Base-by-base conservation (phyloP, 2,113 vertebrate genomes). In the Gymnogyps californianus region DNA sequence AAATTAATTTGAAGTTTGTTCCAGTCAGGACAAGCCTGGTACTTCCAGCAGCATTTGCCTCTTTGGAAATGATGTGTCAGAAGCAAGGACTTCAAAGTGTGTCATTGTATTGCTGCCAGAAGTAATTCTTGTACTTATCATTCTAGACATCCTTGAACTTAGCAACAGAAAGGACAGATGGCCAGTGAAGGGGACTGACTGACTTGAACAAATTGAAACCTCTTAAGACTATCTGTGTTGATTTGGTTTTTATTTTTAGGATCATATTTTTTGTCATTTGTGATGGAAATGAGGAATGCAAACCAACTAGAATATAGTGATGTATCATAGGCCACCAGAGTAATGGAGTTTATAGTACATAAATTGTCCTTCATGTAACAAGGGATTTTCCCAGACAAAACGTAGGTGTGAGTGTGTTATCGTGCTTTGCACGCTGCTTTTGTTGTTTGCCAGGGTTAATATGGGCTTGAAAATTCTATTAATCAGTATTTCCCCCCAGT, bases 361-460 rank as follows among this genome's bases (percentile, higher is more conserved):
- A 86, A 87, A 80, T 87, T 46, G 78, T 61, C 77, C 86, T 91
- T 76, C 13, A 4, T 21, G 62, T 83, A 61, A 80, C 76, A 46
- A 91, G 91, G 82, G 66, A n/a, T 66, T 91, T 96, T 89, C 71
- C 61, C 82, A 87, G 65, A 76, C 42, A 92, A 75, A 85, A 77
- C 38, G 62, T 54, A 95, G 95, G 76, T 94, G 85, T 94, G 90
- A 71, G 66, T 78, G 47, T 90, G 90, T 96, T 98, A 98, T 91
- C 75, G 11, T 92, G 85, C n/a, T 70, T 95, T 96, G 93, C 98
- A 96, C 81, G 19, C 96, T 87, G 97, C 87, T 94, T 75, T 83
- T 77, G 96, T 98, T 98, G 94, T 98, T 98, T 98, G 96, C 96
- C 97, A 97, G 92, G 89, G 84, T 84, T 98, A 98, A 98, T 98